These are phyloP conservation scores for Amiota communis DNA, from an alignment of 2,888 invertebrate genomes.

Conservation along the genomic window DNA sequence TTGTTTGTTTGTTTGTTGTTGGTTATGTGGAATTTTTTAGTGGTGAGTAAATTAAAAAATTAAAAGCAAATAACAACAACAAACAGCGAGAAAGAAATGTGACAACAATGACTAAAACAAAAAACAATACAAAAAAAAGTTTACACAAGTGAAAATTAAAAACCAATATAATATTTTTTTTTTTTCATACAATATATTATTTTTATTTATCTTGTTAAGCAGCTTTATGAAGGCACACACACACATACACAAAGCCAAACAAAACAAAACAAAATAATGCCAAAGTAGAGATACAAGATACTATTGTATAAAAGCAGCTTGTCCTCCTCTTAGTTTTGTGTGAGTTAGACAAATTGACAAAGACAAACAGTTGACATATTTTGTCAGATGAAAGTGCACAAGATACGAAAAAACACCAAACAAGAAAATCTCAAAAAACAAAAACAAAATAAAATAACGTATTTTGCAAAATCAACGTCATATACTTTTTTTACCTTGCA, in stretches of 20 bases:
- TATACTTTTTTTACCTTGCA: neutral
- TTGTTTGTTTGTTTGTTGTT: constrained; percentile 35
- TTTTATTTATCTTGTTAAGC: constrained; percentile 7
- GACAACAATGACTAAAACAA: neutral
- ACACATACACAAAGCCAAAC: neutral
- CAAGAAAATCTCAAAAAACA: neutral
- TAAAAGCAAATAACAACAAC: constrained; percentile 29
- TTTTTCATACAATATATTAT: constrained; percentile 5
- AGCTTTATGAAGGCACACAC: neutral
- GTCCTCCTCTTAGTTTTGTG: neutral
- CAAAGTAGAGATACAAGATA: too few relatives aligned
- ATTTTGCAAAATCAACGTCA: constrained; percentile 17
- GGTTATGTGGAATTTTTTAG: constrained; percentile 20
- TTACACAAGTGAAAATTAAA: constrained; percentile 41
- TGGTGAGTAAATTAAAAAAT: constrained; percentile 31
- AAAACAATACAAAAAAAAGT: constrained; percentile 5
- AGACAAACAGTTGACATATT: constrained; percentile 26
- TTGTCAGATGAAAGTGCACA: constrained; percentile 19
- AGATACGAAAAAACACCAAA: neutral
- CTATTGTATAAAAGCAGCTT: neutral
- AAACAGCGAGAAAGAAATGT: constrained; percentile 7
- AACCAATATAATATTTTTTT: constrained; percentile 17
- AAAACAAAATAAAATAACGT: neutral
- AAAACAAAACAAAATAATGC: neutral
- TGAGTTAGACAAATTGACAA: constrained; percentile 18